Conservation (phyloP, 2,888 invertebrate genomes). For the Stenodema calcarata region DNA sequence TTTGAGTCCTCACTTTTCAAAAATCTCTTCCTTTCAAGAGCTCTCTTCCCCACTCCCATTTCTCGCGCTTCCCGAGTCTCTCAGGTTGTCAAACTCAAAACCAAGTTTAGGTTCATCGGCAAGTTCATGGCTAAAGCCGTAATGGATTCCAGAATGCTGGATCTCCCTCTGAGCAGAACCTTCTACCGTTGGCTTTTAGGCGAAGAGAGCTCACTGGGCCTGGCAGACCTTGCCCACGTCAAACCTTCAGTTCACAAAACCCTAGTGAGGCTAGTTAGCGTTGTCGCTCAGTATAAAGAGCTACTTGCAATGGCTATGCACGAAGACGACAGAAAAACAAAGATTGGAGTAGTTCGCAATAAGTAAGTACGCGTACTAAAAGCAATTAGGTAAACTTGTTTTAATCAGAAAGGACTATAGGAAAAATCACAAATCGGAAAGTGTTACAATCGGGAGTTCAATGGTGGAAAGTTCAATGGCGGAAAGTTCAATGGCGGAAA, state of each 20-base stretch:
- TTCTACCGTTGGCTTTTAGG: slow-evolving; percentile 96
- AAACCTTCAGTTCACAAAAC: slow-evolving; percentile 87
- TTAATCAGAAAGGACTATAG: no score
- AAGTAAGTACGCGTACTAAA: no score
- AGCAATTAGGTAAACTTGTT: no score
- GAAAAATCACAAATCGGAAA: no score
- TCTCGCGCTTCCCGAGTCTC: slow-evolving; percentile 85
- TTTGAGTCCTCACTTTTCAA: no score
- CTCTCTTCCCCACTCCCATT: slow-evolving; percentile 90
- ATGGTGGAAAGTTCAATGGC: no score
- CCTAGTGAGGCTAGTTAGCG: slow-evolving; percentile 76
- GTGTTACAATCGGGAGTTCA: no score
- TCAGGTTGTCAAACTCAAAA: slow-evolving; percentile 81
- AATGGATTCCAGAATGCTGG: slow-evolving; percentile 98
- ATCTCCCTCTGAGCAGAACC: slow-evolving; percentile 91
- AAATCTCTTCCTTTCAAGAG: no score
- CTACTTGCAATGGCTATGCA: slow-evolving; percentile 65
- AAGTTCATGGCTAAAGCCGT: slow-evolving; percentile 99
- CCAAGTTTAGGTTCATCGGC: slow-evolving; percentile 95
- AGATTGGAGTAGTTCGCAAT: no score
- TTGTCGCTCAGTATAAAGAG: slow-evolving; percentile 74
- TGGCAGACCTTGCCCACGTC: slow-evolving; percentile 83
- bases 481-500: no score
- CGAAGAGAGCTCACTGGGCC: slow-evolving; percentile 80
- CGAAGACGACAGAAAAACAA: slow-evolving; percentile 71